Percentiles rank a stretch among this genome's conserved stretches.
phyloP scores from a whole-genome alignment of 2,113 vertebrate species.

The Festucalex cinctus region DNA sequence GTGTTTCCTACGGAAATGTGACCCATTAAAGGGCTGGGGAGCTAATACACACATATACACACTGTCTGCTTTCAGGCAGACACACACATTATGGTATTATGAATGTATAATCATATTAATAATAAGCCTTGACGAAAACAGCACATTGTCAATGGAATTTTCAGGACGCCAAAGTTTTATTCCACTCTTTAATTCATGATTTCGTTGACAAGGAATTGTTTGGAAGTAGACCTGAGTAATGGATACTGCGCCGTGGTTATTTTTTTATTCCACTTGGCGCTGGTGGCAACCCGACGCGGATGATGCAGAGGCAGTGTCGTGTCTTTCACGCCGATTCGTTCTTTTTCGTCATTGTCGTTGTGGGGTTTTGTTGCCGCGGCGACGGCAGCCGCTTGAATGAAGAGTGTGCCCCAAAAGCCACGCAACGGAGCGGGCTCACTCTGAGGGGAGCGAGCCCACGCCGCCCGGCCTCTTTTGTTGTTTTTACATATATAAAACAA shows the following conservation, averaged over 20 bases:
- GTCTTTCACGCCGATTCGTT: slow-evolving; percentile 75
- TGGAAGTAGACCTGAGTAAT: neutral
- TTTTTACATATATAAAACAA: neutral
- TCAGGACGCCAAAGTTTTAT: slow-evolving; percentile 24
- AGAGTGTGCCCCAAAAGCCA: slow-evolving; percentile 90
- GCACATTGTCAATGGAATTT: slow-evolving; percentile 29
- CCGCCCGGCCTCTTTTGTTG: neutral
- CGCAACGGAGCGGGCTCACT: slow-evolving; percentile 83
- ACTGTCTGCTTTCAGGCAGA: slow-evolving; percentile 12
- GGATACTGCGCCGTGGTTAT: neutral
- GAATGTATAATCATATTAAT: slow-evolving; percentile 62
- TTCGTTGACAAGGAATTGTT: neutral
- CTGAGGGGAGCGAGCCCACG: slow-evolving; percentile 80
- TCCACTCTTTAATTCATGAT: slow-evolving; percentile 17
- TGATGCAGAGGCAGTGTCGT: slow-evolving; percentile 71
- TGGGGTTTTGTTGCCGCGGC: slow-evolving; percentile 42
- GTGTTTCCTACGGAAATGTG: slow-evolving; percentile 80
- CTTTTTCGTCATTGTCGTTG: neutral
- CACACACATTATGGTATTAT: slow-evolving; percentile 48
- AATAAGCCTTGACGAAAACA: slow-evolving; percentile 52
- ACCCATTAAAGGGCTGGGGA: slow-evolving; percentile 58
- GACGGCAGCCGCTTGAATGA: slow-evolving; percentile 85
- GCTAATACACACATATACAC: slow-evolving; percentile 21
- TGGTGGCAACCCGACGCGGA: neutral
- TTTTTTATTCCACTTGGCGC: too few species aligned